Evolutionary conservation across 2,888 invertebrate genomes (phyloP).

Genomic region (Dryadula phaetusa): DNA sequence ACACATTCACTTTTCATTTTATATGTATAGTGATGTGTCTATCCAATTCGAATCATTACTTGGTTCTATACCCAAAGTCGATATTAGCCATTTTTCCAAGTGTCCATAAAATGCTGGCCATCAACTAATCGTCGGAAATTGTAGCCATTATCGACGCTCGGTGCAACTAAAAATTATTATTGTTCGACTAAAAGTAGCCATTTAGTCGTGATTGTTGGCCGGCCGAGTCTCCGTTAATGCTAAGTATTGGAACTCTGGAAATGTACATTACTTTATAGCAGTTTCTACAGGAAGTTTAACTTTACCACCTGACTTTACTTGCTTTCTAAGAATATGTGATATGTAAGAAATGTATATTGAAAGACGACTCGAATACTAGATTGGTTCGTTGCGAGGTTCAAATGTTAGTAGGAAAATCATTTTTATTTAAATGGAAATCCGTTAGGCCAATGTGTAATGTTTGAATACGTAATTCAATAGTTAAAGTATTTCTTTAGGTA

Average conservation of each 20-base stretch:
- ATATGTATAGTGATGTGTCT: background rate
- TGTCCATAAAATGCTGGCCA: conserved; percentile 70
- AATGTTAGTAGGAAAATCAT: too few relatives aligned
- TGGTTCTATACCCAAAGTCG: conserved; percentile 48
- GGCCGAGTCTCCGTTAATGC: conserved; percentile 49
- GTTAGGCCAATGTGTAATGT: too few relatives aligned
- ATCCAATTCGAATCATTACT: background rate
- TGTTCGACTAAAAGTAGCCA: conserved; percentile 82
- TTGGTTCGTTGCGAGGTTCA: too few relatives aligned
- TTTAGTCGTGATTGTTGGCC: conserved; percentile 69
- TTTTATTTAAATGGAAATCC: too few relatives aligned
- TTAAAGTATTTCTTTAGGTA: too few relatives aligned
- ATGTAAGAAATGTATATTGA: too few relatives aligned
- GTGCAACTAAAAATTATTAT: conserved; percentile 81
- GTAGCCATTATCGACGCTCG: conserved; percentile 81
- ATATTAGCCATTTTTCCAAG: conserved; percentile 76
- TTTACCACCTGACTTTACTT: background rate
- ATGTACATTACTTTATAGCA: conserved; percentile 10
- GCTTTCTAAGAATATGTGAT: background rate
- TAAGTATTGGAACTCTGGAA: conserved; percentile 21
- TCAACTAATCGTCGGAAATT: conserved; percentile 82
- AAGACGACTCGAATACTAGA: too few relatives aligned
- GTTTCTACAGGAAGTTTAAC: background rate
- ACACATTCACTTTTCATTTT: too few relatives aligned
- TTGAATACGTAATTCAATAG: too few relatives aligned